These are phyloP conservation scores for Schrankia costaestrigalis DNA, from an alignment of 2,888 invertebrate genomes.

Conservation along the genomic window DNA sequence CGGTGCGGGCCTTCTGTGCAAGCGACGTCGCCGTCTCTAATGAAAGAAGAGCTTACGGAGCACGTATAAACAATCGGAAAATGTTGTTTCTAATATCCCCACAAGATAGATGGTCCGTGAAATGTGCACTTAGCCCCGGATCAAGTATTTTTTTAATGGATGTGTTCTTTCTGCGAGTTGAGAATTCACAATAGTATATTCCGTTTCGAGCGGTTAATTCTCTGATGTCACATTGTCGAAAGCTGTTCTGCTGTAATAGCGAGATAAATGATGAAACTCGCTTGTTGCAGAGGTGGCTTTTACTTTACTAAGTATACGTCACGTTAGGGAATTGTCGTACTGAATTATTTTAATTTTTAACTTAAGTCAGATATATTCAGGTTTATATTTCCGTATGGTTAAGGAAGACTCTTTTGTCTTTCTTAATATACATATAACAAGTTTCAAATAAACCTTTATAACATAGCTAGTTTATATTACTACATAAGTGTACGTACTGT, in stretches of 20 bases:
- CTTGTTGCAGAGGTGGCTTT: constrained; percentile 12
- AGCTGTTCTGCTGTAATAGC: constrained; percentile 17
- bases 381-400: no score
- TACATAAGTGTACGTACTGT: no score
- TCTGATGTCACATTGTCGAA: constrained; percentile 20
- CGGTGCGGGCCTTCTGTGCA: constrained; percentile 55
- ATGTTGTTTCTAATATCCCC: constrained; percentile 71
- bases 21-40: constrained; percentile 70
- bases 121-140: constrained; percentile 44
- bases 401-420: no score
- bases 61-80: constrained; percentile 76
- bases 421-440: no score
- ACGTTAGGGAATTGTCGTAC: constrained; percentile 10
- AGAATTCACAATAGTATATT: constrained; percentile 11
- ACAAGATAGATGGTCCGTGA: constrained; percentile 66
- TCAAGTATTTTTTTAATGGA: constrained; percentile 31
- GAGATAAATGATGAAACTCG: constrained; percentile 10
- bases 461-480: no score
- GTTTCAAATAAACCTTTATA: no score
- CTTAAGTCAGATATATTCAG: no score
- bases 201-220: constrained; percentile 24
- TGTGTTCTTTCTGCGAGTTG: no score
- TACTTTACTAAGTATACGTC: constrained; percentile 15
- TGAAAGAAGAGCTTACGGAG: constrained; percentile 78
- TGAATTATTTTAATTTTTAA: no score